These are phyloP conservation scores for Oxytorus armatus DNA, from an alignment of 2,888 invertebrate species.

Conservation along the genomic window DNA sequence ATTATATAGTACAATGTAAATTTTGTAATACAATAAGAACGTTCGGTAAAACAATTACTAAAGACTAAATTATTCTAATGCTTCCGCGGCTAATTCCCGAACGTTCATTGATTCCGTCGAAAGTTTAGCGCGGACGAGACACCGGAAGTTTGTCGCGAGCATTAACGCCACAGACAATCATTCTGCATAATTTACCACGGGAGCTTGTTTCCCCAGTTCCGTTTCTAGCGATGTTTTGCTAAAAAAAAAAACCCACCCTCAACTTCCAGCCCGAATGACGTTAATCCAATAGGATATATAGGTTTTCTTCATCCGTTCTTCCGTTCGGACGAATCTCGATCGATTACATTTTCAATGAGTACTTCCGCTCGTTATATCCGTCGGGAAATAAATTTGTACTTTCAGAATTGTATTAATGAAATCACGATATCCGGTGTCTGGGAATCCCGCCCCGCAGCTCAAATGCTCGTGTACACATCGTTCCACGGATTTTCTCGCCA, in stretches of 20 bases:
- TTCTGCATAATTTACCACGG: slow-evolving; percentile 37
- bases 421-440: slow-evolving; percentile 74
- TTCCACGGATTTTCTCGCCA: neutral
- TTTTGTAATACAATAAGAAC: no score
- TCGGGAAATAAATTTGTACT: slow-evolving; percentile 47
- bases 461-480: neutral
- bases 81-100: neutral
- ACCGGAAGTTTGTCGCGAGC: slow-evolving; percentile 50
- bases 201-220: slow-evolving; percentile 43
- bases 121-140: slow-evolving; percentile 28
- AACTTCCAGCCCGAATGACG: slow-evolving; percentile 39
- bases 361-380: slow-evolving; percentile 72
- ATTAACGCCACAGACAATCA: slow-evolving; percentile 40
- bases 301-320: slow-evolving; percentile 8
- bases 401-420: slow-evolving; percentile 68
- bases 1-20: no score
- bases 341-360: slow-evolving; percentile 65
- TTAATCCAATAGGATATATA: slow-evolving; percentile 51
- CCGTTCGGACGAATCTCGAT: slow-evolving; percentile 63
- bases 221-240: slow-evolving; percentile 30
- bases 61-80: slow-evolving; percentile 7
- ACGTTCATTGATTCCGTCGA: slow-evolving; percentile 32
- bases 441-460: neutral
- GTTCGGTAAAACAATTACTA: no score
- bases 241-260: slow-evolving; percentile 8